These are phyloP conservation scores for Phrynosoma platyrhinos DNA, from an alignment of 2,113 vertebrate species.

Conservation along the genomic window DNA sequence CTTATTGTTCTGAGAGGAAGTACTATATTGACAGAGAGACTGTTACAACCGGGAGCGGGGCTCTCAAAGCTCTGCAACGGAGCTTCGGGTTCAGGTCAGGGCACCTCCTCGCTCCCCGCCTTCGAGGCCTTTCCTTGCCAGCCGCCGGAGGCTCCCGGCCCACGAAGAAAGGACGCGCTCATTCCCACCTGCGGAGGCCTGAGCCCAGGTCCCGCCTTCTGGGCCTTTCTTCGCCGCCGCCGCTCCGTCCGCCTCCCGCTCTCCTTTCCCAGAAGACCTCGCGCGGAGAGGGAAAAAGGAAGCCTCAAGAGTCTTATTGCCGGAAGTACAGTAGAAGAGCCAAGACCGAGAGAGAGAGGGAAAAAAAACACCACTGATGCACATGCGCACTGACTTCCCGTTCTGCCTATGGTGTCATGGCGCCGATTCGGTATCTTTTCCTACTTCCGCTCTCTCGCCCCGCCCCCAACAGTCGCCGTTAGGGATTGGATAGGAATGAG, in stretches of 20 bases:
- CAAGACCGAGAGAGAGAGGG: too few relatives aligned
- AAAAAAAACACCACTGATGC: not conserved
- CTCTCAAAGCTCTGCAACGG: too few relatives aligned
- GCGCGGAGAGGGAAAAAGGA: not conserved
- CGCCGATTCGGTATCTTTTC: too few relatives aligned
- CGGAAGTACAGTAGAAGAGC: not conserved
- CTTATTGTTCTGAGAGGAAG: too few relatives aligned
- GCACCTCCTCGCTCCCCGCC: too few relatives aligned
- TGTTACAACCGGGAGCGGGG: too few relatives aligned
- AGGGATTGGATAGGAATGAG: too few relatives aligned
- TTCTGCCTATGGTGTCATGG: not conserved
- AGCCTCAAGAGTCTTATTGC: not conserved
- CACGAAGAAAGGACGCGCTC: not conserved
- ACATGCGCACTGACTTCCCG: not conserved
- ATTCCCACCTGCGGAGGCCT: not conserved
- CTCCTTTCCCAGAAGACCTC: not conserved
- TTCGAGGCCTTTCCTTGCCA: too few relatives aligned
- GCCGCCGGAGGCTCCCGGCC: too few relatives aligned
- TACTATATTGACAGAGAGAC: too few relatives aligned
- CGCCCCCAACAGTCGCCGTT: not conserved
- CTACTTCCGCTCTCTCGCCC: not conserved
- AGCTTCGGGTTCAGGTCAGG: too few relatives aligned
- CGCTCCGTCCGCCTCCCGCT: not conserved
- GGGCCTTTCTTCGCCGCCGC: not conserved
- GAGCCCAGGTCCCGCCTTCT: not conserved